Evolutionary conservation across 2,797 vertebrate genomes (phyloP).

Genomic region (Echiichthys vipera): DNA sequence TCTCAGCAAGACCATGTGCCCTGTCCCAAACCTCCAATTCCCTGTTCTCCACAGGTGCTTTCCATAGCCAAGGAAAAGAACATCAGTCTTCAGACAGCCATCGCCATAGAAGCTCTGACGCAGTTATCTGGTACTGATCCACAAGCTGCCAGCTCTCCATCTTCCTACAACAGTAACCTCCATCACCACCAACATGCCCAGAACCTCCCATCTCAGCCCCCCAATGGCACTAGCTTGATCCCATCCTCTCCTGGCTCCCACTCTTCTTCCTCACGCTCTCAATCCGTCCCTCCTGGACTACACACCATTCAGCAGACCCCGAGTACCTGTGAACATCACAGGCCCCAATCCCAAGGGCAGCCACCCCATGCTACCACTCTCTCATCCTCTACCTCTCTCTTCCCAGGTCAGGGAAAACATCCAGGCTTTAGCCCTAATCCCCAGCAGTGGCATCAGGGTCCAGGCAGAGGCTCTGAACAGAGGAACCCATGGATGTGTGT

Average conservation of each 20-base stretch:
- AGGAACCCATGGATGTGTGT: constrained; percentile 81
- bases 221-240: constrained; percentile 68
- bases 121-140: constrained; percentile 92
- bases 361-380: constrained; percentile 77
- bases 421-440: constrained; percentile 72
- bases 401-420: constrained; percentile 76
- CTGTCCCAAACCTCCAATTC: constrained; percentile 84
- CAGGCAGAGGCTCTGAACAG: constrained; percentile 73
- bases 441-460: constrained; percentile 75
- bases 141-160: constrained; percentile 71
- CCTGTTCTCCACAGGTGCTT: constrained; percentile 93
- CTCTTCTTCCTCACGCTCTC: constrained; percentile 78
- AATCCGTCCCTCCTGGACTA: constrained; percentile 83
- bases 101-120: constrained; percentile 96
- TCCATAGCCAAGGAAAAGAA: constrained; percentile 98
- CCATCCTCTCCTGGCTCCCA: constrained; percentile 62
- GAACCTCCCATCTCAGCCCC: constrained; percentile 61
- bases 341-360: constrained; percentile 83
- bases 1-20: constrained; percentile 60
- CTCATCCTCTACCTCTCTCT: constrained; percentile 83
- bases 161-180: constrained; percentile 73
- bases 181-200: constrained; percentile 72
- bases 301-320: constrained; percentile 73
- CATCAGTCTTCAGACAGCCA: constrained; percentile 97
- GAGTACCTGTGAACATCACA: constrained; percentile 82